Evolutionary conservation across 2,888 invertebrate genomes (phyloP), one percentile per base, ranked within the genome.

Genomic region (Brachynemurus nebulosus): DNA sequence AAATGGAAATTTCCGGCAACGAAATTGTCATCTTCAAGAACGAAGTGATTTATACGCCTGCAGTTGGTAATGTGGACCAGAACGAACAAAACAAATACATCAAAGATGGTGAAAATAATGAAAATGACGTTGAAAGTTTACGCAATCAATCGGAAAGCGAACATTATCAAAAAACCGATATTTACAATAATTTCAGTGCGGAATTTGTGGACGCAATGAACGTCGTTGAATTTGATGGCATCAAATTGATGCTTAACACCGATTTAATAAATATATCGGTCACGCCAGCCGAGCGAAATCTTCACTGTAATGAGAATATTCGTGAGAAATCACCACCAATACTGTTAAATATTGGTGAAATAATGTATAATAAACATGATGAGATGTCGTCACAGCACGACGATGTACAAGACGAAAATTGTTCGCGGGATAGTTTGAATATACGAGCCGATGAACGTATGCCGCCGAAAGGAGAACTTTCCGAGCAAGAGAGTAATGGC

Each of bases 381-480:
- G 67, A 67, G 39, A 62, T 67, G 47, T 42, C 12, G 48, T 14
- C 14, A 25, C 21, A 49, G 60, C 60, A 41, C 61, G 59, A 48
- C 48, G 61, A 60, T 40, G 61, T 59, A 48, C 35, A 38, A 9
- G 37, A 45, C 27, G 47, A 45, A 33, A 42, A 42, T 9, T 27
- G 39, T 48, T 61, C 61, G 6, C 62, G 64, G 3, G 67, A 67
- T 45, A 71, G 72, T 53, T 65, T 86, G 38, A 82, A 86, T 58
- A 86, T 89, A 55, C 75, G 84, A 53, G 79, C 88, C 0, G 86
- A 89, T 57, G 89, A 89, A 62, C 77, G 80, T 51, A 88, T 89
- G 86, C 88, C 89, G 27, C 80, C 88, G 1, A 74, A 85, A 49
- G 88, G 88, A 1, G 89, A 89, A 64, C 71, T 89, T 34, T 86